Evolutionary conservation across 1,140 invertebrate genomes (phyloP), one percentile per base, ranked within the genome.

Genomic region (Procambarus virginalis): DNA sequence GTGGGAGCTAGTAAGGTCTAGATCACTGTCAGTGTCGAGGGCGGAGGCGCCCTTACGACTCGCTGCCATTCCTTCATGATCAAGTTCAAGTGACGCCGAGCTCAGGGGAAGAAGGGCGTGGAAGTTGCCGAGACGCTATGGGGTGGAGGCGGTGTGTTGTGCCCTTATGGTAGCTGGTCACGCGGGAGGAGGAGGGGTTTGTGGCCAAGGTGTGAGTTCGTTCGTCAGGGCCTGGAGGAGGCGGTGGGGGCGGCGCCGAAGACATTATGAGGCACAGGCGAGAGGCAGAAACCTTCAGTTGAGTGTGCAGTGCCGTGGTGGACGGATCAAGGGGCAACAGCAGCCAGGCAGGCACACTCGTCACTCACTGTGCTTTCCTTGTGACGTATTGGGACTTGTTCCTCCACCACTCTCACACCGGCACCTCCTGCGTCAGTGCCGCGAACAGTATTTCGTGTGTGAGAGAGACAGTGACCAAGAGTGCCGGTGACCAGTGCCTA

Each of bases 251-350:
- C 51, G 82, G 88, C 58, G 75, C 12, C 58, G 81, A 84, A 89
- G 88, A 89, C 88, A 79, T 89, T 89, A 89, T 89, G 88, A 89
- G 88, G 88, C 80, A 84, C 81, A 83, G 88, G 77, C 51, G n/a
- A 34, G 88, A 79, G 49, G 51, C 55, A 34, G 51, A 22, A 48
- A 79, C 8, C 76, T 68, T 58, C 88, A 89, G 88, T 89, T 84
- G 88, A 78, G 88, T 89, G 88, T 89, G 88, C 88, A 89, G 88
- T 89, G 88, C 88, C 88, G 88, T 9, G 80, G 81, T 89, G 81
- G 81, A 84, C 48, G 88, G 88, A 84, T 83, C 88, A 46, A n/a
- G 45, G 60, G 60, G 12, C 60, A 64, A 64, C 51, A 34, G 34
- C 51, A 55, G 4, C 20, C 60, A 64, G 88, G 70, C 80, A 89